Percentiles rank a stretch among this genome's conserved stretches.
Conservation (phyloP, 2,888 invertebrate species). For the Galeruca laticollis region DNA sequence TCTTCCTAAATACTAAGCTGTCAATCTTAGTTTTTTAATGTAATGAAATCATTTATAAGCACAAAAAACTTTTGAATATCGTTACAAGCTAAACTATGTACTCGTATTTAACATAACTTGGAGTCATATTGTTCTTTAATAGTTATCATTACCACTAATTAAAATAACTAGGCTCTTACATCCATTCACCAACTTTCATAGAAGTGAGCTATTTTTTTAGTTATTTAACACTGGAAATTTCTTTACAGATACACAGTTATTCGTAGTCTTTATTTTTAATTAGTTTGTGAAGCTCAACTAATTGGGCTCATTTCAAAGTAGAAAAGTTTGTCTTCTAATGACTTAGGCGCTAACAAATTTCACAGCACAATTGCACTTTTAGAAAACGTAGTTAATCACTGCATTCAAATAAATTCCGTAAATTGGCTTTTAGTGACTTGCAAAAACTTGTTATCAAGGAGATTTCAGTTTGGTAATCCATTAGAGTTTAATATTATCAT, state of each 20-base stretch:
- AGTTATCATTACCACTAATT: too few relatives aligned
- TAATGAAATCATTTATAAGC: too few relatives aligned
- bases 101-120: too few relatives aligned
- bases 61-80: too few relatives aligned
- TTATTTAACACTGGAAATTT: slow-evolving; percentile 1
- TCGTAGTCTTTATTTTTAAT: slow-evolving; percentile 38
- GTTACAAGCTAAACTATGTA: too few relatives aligned
- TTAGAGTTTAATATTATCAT: background rate
- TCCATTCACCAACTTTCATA: background rate
- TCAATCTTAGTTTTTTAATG: too few relatives aligned
- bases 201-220: background rate
- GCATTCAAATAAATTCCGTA: slow-evolving; percentile 6
- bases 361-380: slow-evolving; percentile 41
- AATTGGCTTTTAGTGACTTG: background rate
- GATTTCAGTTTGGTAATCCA: background rate
- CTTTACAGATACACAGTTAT: slow-evolving; percentile 3
- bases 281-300: slow-evolving; percentile 38
- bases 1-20: too few relatives aligned
- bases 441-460: background rate
- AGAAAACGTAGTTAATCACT: slow-evolving; percentile 20
- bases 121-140: too few relatives aligned
- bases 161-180: too few relatives aligned
- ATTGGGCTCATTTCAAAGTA: slow-evolving; percentile 37
- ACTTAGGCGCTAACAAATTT: slow-evolving; percentile 39
- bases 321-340: slow-evolving; percentile 34